A percentile compares a stretch with the other conserved stretches of the same genome.
Evolutionary conservation across 2,113 vertebrate genomes (phyloP).

Genomic region (Ophiodon elongatus): DNA sequence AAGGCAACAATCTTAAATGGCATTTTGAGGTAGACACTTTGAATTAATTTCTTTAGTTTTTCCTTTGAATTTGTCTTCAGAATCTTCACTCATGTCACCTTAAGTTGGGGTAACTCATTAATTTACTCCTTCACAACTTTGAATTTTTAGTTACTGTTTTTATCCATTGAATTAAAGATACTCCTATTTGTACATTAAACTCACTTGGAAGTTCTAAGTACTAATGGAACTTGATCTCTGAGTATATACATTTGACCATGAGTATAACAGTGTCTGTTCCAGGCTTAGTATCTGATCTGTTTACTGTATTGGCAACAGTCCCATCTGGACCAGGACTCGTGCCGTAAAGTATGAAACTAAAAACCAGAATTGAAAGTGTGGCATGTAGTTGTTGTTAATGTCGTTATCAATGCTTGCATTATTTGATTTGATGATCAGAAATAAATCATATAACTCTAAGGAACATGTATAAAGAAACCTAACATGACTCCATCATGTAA

Average conservation of each 20-base stretch:
- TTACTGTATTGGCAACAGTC: not conserved
- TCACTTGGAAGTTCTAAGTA: not conserved
- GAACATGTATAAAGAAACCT: not conserved
- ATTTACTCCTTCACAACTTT: not conserved
- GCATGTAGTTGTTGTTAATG: not conserved
- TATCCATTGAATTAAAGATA: not conserved
- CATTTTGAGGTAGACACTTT: not conserved
- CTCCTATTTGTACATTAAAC: not conserved
- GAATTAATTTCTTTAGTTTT: not conserved
- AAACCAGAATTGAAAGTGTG: not conserved
- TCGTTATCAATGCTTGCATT: not conserved
- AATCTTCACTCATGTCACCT: not conserved
- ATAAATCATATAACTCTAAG: not conserved
- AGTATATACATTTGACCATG: not conserved
- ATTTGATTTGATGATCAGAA: not conserved
- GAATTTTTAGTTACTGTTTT: not conserved
- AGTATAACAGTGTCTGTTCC: not conserved
- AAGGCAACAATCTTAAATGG: not conserved
- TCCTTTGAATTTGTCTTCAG: not conserved
- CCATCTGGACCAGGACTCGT: not conserved
- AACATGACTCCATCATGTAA: not conserved
- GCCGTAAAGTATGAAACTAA: not conserved
- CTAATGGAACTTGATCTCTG: not conserved
- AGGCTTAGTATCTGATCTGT: not conserved
- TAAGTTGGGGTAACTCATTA: not conserved